A percentile compares a stretch with the other conserved stretches of the same genome.
These are phyloP conservation scores for Sciurus vulgaris DNA, from an alignment of 2,797 vertebrate genomes.

Conservation along the genomic window DNA sequence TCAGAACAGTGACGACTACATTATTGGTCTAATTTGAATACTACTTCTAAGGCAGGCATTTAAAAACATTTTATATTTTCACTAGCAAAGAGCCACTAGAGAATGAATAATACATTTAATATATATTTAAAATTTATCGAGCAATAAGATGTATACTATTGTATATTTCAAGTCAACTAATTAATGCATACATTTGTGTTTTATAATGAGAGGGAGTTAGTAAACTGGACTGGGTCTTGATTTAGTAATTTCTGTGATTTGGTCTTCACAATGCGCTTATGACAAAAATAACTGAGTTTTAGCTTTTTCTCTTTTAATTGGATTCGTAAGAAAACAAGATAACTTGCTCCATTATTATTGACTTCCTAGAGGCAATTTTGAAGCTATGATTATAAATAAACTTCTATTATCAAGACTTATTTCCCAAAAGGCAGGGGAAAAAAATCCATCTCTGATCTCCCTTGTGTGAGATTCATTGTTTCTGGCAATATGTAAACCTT, in stretches of 20 bases:
- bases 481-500: slow-evolving; percentile 47
- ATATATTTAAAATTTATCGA: background rate
- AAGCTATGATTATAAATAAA: slow-evolving; percentile 77
- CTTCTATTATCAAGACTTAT: slow-evolving; percentile 76
- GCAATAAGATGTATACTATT: background rate
- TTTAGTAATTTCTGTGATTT: background rate
- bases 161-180: background rate
- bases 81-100: slow-evolving; percentile 33
- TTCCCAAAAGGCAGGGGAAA: slow-evolving; percentile 61
- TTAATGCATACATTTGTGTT: background rate
- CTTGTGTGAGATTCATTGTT: slow-evolving; percentile 63
- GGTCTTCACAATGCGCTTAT: background rate
- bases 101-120: slow-evolving; percentile 69
- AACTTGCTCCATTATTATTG: slow-evolving; percentile 40
- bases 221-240: background rate
- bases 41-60: background rate
- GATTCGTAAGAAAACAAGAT: slow-evolving; percentile 63
- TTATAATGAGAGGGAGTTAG: fast-evolving
- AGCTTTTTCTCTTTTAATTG: slow-evolving; percentile 66
- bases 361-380: slow-evolving; percentile 78
- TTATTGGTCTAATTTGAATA: slow-evolving; percentile 48
- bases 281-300: slow-evolving; percentile 50
- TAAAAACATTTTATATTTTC: slow-evolving; percentile 58
- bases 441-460: slow-evolving; percentile 69
- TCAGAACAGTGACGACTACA: background rate